Conservation (phyloP, 2,888 invertebrate species). For the Orthonevra nobilis region DNA sequence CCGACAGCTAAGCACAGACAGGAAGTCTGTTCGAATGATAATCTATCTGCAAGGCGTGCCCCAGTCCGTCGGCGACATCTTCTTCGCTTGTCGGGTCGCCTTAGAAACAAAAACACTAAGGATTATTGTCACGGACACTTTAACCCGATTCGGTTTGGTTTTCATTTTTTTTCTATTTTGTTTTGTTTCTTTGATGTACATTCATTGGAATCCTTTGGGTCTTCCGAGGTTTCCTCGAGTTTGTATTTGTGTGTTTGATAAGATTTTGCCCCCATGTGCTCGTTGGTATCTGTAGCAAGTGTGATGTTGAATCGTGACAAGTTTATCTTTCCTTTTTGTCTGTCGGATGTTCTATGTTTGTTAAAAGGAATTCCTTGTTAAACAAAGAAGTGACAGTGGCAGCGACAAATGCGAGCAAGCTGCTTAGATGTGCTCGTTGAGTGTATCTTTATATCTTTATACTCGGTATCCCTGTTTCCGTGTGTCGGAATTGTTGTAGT, state of each 20-base stretch:
- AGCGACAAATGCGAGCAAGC: conserved; percentile 6
- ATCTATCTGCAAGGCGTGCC: conserved; percentile 32
- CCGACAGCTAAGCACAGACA: conserved; percentile 48
- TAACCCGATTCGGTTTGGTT: conserved; percentile 45
- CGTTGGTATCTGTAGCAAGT: no score
- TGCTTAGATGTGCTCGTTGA: neutral
- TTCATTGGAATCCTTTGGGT: conserved; percentile 14
- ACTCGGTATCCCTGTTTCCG: no score
- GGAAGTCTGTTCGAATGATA: conserved; percentile 57
- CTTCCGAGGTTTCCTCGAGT: conserved; percentile 10
- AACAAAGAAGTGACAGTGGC: neutral
- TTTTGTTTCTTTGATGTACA: conserved; percentile 1
- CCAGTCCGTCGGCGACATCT: conserved; percentile 55
- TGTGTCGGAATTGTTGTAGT: no score
- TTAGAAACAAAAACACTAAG: conserved; percentile 4
- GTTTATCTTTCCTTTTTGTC: conserved; percentile 38
- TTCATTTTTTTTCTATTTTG: neutral
- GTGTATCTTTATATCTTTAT: no score
- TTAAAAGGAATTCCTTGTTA: conserved; percentile 59
- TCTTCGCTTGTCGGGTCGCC: neutral
- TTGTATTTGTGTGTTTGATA: neutral
- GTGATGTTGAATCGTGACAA: conserved; percentile 35
- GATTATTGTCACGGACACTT: conserved; percentile 50
- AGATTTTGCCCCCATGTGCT: conserved; percentile 12
- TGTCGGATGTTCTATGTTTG: conserved; percentile 17